These are phyloP conservation scores for Phengaris arion DNA, from an alignment of 2,888 invertebrate species.

Conservation along the genomic window DNA sequence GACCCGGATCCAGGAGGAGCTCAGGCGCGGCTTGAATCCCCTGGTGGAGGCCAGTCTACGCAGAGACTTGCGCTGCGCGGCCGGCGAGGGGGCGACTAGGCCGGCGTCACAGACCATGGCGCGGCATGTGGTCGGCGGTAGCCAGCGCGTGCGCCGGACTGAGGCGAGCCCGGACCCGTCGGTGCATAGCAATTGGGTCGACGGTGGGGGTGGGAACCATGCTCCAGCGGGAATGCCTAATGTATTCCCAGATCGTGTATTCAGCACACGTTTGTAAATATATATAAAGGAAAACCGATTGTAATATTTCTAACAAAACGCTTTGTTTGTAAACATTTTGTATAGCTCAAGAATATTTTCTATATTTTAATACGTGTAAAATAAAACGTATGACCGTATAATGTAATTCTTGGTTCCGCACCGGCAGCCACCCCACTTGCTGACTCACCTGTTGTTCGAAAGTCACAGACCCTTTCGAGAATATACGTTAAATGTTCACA, in stretches of 20 bases:
- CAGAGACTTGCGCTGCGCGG: slow-evolving; percentile 67
- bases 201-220: slow-evolving; percentile 78
- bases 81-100: slow-evolving; percentile 74
- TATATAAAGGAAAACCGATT: background rate
- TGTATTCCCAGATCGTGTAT: slow-evolving; percentile 52
- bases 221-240: slow-evolving; percentile 69
- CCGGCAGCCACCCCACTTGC: slow-evolving; percentile 70
- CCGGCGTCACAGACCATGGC: slow-evolving; percentile 75
- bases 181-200: slow-evolving; percentile 75
- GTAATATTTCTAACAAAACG: background rate
- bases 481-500: slow-evolving; percentile 31
- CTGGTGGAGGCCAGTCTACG: slow-evolving; percentile 75
- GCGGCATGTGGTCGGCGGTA: slow-evolving; percentile 50
- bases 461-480: slow-evolving; percentile 45
- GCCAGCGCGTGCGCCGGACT: slow-evolving; percentile 60
- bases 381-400: slow-evolving; percentile 38
- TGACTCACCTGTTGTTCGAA: slow-evolving; percentile 69
- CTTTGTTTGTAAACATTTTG: slow-evolving; percentile 4
- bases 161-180: slow-evolving; percentile 58
- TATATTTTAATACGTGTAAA: slow-evolving; percentile 32
- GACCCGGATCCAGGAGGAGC: slow-evolving; percentile 81
- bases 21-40: slow-evolving; percentile 63
- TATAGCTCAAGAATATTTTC: background rate
- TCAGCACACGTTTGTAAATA: background rate
- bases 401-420: slow-evolving; percentile 58